Evolutionary conservation across 2,797 vertebrate species (phyloP), one percentile per base, ranked within the genome.

Genomic region (Catamblyrhynchus diadema): DNA sequence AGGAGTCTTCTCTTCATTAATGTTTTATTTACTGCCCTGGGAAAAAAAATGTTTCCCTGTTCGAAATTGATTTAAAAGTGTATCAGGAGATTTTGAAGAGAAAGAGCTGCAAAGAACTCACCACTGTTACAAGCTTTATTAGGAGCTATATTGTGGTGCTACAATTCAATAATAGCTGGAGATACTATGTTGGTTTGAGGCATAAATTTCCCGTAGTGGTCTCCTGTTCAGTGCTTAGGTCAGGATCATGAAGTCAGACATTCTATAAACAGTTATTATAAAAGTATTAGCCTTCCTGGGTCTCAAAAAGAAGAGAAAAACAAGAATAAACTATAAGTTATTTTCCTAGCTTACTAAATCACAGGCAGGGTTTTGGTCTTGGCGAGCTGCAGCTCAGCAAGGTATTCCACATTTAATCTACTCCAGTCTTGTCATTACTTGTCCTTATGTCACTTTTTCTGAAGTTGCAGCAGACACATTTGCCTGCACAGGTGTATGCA

Each of bases 201-300:
- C 94, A 94, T 97, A 96, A 96, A 97, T 95, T 95, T 93, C 61
- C 82, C 66, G 57, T 74, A 92, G 78, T 86, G 57, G 75, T 91
- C 94, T 94, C 74, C 77, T 86, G 61, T 84, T 94, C 75, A 61
- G 88, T 57, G 32, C 80, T 95, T 93, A 91, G 94, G 95, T 91
- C 81, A 87, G 93, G 89, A 96, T 95, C 95, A 91, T 45, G 85
- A 95, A 91, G 86, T 79, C 75, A 95, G 89, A 80, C 83, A 81
- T 95, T 96, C 85, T 94, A 88, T 85, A 94, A 96, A 93, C 62
- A 78, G 89, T 94, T 96, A 90, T 95, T 96, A 94, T 84, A 90
- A 88, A 88, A 89, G 75, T 64, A 94, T 94, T 95, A 94, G 72
- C 72, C 54, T 70, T 84, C 70, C 67, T 44, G 30, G 47, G 70